Evolutionary conservation across 2,888 invertebrate genomes (phyloP), one percentile per base, ranked within the genome.

Genomic region (Julus scandinavius): DNA sequence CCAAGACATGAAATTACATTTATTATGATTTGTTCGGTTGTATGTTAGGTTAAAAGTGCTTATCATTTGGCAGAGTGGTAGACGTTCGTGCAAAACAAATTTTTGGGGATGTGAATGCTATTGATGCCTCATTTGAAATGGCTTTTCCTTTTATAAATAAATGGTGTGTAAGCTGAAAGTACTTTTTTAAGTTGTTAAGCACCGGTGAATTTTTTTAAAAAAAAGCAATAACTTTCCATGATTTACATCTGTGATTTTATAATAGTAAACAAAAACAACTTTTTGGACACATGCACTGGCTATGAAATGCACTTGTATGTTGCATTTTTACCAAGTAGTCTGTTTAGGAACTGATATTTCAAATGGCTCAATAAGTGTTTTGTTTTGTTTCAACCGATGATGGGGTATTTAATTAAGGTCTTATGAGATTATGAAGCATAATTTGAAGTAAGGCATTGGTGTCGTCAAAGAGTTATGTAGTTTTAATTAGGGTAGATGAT

Each of bases 371-470:
- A 63, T n/a, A 20, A 63, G 63, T 63, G 20, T 63, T 63, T 63
- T 63, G 49, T 49, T 63, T 63, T 63, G 0, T 20, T 17, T 17
- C 20, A 20, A 11, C 2, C 20, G 63, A 63, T 63, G 63, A 63
- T 20, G 63, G 63, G 63, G 63, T 6, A 20, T 20, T 63, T 20
- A 63, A 17, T 63, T 63, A 63, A 63, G 20, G 20, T 58, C 58
- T 63, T 63, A 20, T 63, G 63, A 63, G 63, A 63, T 63, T 63
- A 63, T 63, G 20, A 63, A 63, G 63, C 63, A 63, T 63, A 63
- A 63, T 63, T 63, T 63, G 63, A 63, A 63, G 20, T 63, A 63
- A 63, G 17, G 63, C 63, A 63, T 63, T 20, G 20, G 63, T 63
- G 63, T 63, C 20, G 63, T 63, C 20, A 63, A 20, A 63, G 63